These are phyloP conservation scores for Eupeodes luniger DNA, from an alignment of 2,888 invertebrate genomes.

Conservation along the genomic window DNA sequence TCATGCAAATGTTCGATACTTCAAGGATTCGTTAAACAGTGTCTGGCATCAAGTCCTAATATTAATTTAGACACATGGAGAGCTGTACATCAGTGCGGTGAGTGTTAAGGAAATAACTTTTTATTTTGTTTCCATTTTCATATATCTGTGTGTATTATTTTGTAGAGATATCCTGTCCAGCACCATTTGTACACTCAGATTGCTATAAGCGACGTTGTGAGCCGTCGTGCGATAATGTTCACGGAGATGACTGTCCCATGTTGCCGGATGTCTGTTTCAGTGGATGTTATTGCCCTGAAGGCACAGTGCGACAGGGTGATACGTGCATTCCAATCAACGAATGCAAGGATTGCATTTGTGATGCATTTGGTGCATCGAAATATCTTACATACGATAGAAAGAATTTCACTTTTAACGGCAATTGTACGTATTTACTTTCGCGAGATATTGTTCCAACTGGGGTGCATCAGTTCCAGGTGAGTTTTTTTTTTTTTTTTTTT, in stretches of 20 bases:
- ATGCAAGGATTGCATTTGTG: conserved; percentile 91
- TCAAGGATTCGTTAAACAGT: conserved; percentile 90
- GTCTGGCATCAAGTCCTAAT: conserved; percentile 87
- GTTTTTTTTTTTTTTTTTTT: conserved; percentile 79
- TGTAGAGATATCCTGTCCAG: conserved; percentile 61
- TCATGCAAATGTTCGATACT: conserved; percentile 89
- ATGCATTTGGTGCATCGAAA: conserved; percentile 91
- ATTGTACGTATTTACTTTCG: conserved; percentile 93
- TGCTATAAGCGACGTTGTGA: conserved; percentile 93
- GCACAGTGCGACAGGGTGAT: conserved; percentile 88
- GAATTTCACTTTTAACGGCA: conserved; percentile 91
- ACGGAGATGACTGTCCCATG: conserved; percentile 87
- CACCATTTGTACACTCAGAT: conserved; percentile 90
- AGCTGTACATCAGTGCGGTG: conserved; percentile 87
- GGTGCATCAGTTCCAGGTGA: conserved; percentile 82
- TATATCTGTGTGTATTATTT: conserved; percentile 83
- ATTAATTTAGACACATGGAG: conserved; percentile 90
- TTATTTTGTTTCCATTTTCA: conserved; percentile 83
- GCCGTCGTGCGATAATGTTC: conserved; percentile 88
- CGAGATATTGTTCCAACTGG: conserved; percentile 86
- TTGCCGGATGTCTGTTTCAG: conserved; percentile 90
- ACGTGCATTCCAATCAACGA: conserved; percentile 89
- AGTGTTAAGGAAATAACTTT: conserved; percentile 77
- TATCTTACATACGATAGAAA: conserved; percentile 93
- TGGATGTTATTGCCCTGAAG: conserved; percentile 94